A percentile compares a stretch with the other conserved stretches of the same genome.
Conservation (phyloP, 1,140 invertebrate genomes). For the Caenorhabditis brenneri region DNA sequence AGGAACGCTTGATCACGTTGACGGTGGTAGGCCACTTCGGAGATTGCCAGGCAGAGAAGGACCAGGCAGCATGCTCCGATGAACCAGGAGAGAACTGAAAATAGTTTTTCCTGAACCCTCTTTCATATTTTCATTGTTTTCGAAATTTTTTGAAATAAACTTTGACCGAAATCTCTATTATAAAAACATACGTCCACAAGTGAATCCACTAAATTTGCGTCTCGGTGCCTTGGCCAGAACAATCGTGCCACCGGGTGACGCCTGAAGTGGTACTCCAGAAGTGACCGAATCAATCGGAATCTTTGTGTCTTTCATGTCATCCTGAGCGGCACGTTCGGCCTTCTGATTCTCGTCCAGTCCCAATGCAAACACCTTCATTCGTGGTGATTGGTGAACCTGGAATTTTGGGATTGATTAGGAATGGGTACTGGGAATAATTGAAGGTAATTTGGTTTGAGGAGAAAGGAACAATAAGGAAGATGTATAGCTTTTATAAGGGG, state of each 20-base stretch:
- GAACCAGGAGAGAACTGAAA: slow-evolving; percentile 64
- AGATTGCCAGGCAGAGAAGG: slow-evolving; percentile 64
- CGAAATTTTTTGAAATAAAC: too few species aligned
- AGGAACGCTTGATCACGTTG: slow-evolving; percentile 70
- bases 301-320: slow-evolving; percentile 18
- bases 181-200: neutral
- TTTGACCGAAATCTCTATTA: neutral
- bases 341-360: slow-evolving; percentile 69
- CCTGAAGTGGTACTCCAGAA: neutral
- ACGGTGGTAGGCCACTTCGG: slow-evolving; percentile 69
- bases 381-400: slow-evolving; percentile 51
- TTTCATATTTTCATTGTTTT: neutral
- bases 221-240: slow-evolving; percentile 12
- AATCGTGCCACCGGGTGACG: neutral
- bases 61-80: slow-evolving; percentile 65
- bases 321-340: slow-evolving; percentile 60
- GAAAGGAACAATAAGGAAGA: neutral
- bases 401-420: neutral
- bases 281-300: neutral
- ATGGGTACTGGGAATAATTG: neutral
- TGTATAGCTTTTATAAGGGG: too few species aligned
- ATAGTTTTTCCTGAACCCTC: neutral
- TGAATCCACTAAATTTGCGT: slow-evolving; percentile 17
- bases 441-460: neutral
- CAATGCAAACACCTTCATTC: slow-evolving; percentile 70